Evolutionary conservation across 2,113 vertebrate species (phyloP), one percentile per base, ranked within the genome.

Genomic region (Corvus cornix): DNA sequence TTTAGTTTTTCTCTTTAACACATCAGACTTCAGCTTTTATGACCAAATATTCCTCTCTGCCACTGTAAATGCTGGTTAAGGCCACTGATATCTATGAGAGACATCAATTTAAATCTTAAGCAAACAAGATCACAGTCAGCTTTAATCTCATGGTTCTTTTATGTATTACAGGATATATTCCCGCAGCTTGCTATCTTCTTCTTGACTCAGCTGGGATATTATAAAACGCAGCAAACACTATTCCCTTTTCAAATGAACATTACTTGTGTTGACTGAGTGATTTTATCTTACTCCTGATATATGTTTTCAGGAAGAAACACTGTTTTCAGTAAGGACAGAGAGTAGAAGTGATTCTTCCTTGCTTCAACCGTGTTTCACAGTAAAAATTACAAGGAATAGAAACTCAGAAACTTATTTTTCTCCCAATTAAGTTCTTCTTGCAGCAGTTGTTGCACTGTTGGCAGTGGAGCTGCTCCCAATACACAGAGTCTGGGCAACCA

Each of bases 141-240:
- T 92, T 92, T 91, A 89, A 75, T 91, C 80, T 87, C 18, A 19
- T 68, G 27, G 30, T 33, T 85, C 39, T 94, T 87, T 95, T 79
- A 75, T 60, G 58, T 82, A 86, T 56, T 59, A 51, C n/a, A 85
- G 24, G 51, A 35, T 48, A 58, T 68, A 89, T 84, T 91, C 87
- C 76, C 92, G 81, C 58, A 85, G 55, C 49, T 52, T 84, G 35
- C 31, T 84, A 26, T 86, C 60, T 84, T 77, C 35, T 53, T 33
- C 62, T 73, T 64, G 0, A 35, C 70, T 94, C 63, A 73, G 43
- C 67, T 68, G 51, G 48, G 51, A 53, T 77, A 41, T 69, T 92
- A 59, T 9, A 80, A 68, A 83, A 87, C 46, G 33, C 48, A 86
- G 62, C 55, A 90, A 84, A 76, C 14, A 15, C 26, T 27, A 39